These are phyloP conservation scores for Paedocypris micromegethes DNA, from an alignment of 2,797 vertebrate species.

Conservation along the genomic window DNA sequence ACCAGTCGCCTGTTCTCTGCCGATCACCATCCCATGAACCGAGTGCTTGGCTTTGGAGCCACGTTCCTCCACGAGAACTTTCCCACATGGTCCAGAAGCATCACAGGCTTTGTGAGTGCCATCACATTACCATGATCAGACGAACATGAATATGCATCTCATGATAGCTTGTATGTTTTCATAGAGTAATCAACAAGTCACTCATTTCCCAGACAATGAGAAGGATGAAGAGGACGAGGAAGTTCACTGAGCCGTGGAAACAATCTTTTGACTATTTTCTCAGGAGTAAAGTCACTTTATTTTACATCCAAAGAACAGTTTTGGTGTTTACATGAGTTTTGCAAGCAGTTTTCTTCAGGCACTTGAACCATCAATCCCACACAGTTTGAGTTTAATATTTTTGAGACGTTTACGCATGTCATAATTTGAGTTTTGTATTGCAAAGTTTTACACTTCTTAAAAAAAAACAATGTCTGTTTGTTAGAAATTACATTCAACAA, in stretches of 20 bases:
- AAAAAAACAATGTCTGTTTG: too few relatives aligned
- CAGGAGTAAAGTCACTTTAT: constrained; percentile 15
- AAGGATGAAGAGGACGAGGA: constrained; percentile 61
- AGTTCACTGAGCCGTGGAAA: constrained; percentile 47
- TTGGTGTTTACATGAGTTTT: background rate
- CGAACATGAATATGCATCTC: too few relatives aligned
- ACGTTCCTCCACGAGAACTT: constrained; percentile 73
- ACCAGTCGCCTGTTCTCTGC: constrained; percentile 66
- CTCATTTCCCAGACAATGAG: constrained; percentile 59
- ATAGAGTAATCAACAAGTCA: background rate
- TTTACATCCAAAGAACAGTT: background rate
- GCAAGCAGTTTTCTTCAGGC: too few relatives aligned
- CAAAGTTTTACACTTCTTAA: too few relatives aligned
- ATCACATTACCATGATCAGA: too few relatives aligned
- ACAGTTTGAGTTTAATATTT: too few relatives aligned
- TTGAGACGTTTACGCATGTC: too few relatives aligned
- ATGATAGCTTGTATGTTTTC: too few relatives aligned
- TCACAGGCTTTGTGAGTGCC: constrained; percentile 75
- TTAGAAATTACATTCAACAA: too few relatives aligned
- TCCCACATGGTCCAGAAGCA: constrained; percentile 65
- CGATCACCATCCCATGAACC: constrained; percentile 68
- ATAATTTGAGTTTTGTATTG: too few relatives aligned
- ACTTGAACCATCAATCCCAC: too few relatives aligned
- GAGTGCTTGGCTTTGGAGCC: constrained; percentile 70
- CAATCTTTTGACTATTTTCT: background rate